phyloP scores from a whole-genome alignment of 2,113 vertebrate genomes.

The Agelaius tricolor region DNA sequence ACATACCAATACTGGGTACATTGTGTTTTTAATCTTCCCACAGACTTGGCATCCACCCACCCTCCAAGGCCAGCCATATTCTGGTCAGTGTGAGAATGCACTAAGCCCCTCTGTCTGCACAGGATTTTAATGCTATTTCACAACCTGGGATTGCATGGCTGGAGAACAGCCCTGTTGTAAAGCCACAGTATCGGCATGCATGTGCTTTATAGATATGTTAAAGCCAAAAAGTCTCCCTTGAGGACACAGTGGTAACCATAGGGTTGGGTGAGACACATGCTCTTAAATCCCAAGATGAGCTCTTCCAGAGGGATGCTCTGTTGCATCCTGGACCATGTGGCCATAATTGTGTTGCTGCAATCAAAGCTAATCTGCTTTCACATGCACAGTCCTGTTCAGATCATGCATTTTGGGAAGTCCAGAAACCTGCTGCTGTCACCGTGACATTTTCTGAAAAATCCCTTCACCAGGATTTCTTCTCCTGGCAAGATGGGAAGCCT shows the following conservation, averaged over 20 bases:
- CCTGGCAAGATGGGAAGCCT: no score
- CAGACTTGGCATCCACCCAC: neutral
- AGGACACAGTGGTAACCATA: neutral
- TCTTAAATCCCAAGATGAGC: neutral
- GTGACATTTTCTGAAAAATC: no score
- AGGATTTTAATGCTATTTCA: neutral
- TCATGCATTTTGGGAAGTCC: neutral
- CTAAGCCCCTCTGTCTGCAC: rapidly evolving
- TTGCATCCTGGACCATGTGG: neutral
- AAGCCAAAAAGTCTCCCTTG: neutral
- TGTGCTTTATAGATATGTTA: neutral
- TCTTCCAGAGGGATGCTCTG: neutral
- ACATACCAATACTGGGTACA: neutral
- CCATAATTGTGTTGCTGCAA: neutral
- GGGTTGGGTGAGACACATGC: neutral
- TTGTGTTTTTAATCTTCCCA: neutral
- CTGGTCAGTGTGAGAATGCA: neutral
- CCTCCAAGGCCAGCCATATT: neutral
- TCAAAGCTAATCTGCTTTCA: neutral
- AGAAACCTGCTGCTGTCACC: neutral
- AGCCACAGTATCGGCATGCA: neutral
- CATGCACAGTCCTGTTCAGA: neutral
- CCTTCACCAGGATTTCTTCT: no score
- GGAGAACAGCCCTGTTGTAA: neutral
- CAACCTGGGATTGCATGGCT: neutral